Percentiles rank a stretch among this genome's conserved stretches.
Conservation (phyloP, 2,113 vertebrate species). For the Benitochromis conjunctus region DNA sequence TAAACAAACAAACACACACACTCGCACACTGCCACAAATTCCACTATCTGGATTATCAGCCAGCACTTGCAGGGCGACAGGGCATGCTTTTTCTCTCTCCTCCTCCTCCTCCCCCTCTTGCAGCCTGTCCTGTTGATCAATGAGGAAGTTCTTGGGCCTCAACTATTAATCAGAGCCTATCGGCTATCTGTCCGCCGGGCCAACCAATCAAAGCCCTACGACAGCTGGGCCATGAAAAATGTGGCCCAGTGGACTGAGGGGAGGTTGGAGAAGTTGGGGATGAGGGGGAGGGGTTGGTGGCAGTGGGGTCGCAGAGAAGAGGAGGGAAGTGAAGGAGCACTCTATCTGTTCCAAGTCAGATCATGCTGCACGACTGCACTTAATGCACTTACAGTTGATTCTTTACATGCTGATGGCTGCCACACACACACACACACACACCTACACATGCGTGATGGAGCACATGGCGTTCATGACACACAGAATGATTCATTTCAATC, state of each 20-base stretch:
- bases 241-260: constrained; percentile 53
- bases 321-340: constrained; percentile 55
- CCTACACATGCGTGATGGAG: background rate
- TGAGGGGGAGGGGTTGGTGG: constrained; percentile 3
- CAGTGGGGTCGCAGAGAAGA: constrained; percentile 10
- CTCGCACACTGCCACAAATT: constrained; percentile 6
- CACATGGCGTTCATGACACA: background rate
- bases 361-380: constrained; percentile 59
- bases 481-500: background rate
- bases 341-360: constrained; percentile 72
- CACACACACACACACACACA: background rate
- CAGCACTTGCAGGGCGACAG: constrained; percentile 60
- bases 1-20: constrained; percentile 15
- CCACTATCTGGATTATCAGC: constrained; percentile 64
- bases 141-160: constrained; percentile 78
- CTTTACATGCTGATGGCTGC: constrained; percentile 26
- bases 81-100: constrained; percentile 64
- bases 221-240: constrained; percentile 80
- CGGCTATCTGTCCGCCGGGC: constrained; percentile 77
- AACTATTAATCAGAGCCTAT: constrained; percentile 80
- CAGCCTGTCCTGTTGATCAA: constrained; percentile 77
- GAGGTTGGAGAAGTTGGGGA: constrained; percentile 15
- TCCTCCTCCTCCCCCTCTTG: constrained; percentile 25
- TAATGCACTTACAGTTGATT: constrained; percentile 56
- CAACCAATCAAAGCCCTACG: constrained; percentile 76